A percentile compares a stretch with the other conserved stretches of the same genome.
These are phyloP conservation scores for Selenia dentaria DNA, from an alignment of 2,888 invertebrate genomes.

Conservation along the genomic window DNA sequence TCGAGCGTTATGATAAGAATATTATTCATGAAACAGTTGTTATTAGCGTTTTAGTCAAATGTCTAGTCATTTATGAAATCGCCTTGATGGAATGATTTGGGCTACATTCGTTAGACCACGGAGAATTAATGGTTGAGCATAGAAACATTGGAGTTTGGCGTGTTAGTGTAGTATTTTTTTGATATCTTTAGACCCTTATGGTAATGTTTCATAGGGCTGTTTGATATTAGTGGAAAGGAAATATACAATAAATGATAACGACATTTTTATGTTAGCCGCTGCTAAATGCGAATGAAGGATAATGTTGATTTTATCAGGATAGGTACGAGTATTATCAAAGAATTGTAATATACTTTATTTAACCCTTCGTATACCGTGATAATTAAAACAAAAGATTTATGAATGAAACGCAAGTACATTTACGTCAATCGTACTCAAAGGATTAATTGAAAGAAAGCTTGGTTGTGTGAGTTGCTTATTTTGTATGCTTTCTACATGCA, in stretches of 20 bases:
- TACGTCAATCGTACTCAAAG: no score
- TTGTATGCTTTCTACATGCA: no score
- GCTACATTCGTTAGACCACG: constrained; percentile 19
- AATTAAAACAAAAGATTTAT: no score
- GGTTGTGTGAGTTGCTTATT: no score
- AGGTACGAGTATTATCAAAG: no score
- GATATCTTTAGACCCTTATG: neutral
- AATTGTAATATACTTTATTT: no score
- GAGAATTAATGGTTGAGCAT: neutral
- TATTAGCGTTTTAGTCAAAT: constrained; percentile 32
- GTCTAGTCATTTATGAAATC: constrained; percentile 36
- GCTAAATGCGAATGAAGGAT: neutral
- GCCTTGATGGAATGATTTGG: constrained; percentile 19
- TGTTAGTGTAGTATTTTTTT: constrained; percentile 2
- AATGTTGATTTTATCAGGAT: no score
- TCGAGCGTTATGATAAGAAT: constrained; percentile 42
- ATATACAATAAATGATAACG: neutral
- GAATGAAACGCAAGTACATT: no score
- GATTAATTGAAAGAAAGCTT: no score
- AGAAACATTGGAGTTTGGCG: constrained; percentile 3
- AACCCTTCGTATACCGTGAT: no score
- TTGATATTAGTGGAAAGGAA: constrained; percentile 1
- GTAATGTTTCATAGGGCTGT: constrained; percentile 4
- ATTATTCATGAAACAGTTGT: constrained; percentile 38
- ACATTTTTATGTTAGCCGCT: neutral